Evolutionary conservation across 1,140 invertebrate species (phyloP).

Genomic region (Leptopilina boulardi): DNA sequence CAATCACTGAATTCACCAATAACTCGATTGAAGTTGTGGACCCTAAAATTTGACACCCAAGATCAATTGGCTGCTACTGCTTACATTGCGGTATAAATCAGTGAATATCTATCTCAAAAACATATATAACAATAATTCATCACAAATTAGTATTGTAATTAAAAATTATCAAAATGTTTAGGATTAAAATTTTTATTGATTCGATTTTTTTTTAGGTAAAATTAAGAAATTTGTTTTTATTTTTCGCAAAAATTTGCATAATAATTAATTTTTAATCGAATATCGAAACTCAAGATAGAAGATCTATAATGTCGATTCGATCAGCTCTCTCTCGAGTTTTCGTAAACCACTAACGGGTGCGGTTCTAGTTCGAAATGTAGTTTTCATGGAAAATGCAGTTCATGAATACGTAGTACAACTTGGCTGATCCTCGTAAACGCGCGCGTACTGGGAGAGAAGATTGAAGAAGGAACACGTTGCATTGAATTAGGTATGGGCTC

Average conservation of each 20-base stretch:
- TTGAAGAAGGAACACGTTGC: constrained; percentile 52
- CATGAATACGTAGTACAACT: constrained; percentile 63
- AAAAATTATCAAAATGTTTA: no score
- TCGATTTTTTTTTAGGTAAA: no score
- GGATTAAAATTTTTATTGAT: no score
- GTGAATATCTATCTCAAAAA: background rate
- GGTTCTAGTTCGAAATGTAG: constrained; percentile 56
- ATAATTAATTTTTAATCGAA: no score
- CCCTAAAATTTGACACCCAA: constrained; percentile 10
- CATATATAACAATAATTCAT: background rate
- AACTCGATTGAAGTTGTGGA: constrained; percentile 46
- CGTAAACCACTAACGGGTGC: constrained; percentile 53
- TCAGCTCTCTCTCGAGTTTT: no score
- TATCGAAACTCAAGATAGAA: no score
- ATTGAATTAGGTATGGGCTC: constrained; percentile 67
- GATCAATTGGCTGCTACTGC: background rate
- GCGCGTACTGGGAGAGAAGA: constrained; percentile 45
- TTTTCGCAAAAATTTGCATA: no score
- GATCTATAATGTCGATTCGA: no score
- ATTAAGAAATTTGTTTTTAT: no score
- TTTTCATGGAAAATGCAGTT: constrained; percentile 64
- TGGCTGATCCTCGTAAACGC: constrained; percentile 58
- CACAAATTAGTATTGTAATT: no score
- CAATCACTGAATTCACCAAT: constrained; percentile 52
- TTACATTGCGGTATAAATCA: background rate